Base-by-base conservation (phyloP, 2,888 invertebrate genomes). In the Epiblema foenella region DNA sequence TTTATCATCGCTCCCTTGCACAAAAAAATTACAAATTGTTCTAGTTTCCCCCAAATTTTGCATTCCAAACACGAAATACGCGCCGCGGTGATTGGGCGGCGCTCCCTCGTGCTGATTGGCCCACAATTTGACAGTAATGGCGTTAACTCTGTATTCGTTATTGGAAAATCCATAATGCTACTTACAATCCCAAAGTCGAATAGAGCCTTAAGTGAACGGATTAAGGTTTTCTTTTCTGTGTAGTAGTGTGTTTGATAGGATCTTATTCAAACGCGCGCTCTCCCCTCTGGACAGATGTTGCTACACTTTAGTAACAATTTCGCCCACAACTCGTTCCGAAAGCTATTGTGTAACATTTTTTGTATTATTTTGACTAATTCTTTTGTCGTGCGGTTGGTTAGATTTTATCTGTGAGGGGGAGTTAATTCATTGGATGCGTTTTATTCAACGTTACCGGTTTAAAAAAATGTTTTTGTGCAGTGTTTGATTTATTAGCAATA, bases 241-340 rank as follows among this genome's bases (percentile, higher is more conserved):
- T 0, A 2, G 4, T 1, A 2, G 49, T 64, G 74, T 58, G 37
- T 10, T 39, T 72, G 49, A 52, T 75, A 29, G 1, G 18, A 49
- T 42, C 46, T 58, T 69, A 60, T 15, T 46, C 20, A 68, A n/a
- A 77, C 75, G 68, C 46, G 58, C 49, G 42, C 52, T 76, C 79
- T 88, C 90, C 91, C 91, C 90, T 88, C 80, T 85, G 87, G 89
- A 87, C 93, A 93, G 93, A 93, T 93, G 93, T 92, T 93, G 91
- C 92, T 87, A 92, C 92, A 92, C 87, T 91, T 90, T 92, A 88
- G 90, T 89, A 91, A 91, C 92, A 92, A 91, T 89, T 92, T 93
- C 91, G 88, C 91, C 91, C 89, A 91, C 91, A 88, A 88, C 87
- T 85, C 85, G 86, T 85, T 90, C 83, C 80, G 81, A 86, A 88